Evolutionary conservation across 2,888 invertebrate genomes (phyloP).

Genomic region (Acronicta alni): DNA sequence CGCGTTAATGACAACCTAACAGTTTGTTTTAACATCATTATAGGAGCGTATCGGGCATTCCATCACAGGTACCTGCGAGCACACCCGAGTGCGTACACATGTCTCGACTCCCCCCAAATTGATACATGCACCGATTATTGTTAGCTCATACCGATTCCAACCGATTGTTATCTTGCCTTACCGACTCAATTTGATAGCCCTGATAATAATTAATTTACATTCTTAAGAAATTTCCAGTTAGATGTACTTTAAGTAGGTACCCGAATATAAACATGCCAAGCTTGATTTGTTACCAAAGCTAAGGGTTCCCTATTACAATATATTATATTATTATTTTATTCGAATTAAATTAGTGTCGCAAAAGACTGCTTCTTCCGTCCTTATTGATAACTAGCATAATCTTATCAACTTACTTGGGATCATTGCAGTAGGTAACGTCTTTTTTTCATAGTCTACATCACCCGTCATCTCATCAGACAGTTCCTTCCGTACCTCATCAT

Average conservation of each 20-base stretch:
- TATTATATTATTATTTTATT: background rate
- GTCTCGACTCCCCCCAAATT: constrained; percentile 63
- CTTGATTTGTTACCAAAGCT: background rate
- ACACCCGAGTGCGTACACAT: constrained; percentile 67
- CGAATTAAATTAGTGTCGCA: background rate
- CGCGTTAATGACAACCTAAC: constrained; percentile 88
- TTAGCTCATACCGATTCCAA: constrained; percentile 46
- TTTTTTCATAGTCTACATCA: too few relatives aligned
- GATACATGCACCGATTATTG: constrained; percentile 64
- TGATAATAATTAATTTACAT: constrained; percentile 48
- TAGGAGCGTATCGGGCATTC: constrained; percentile 87
- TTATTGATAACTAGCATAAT: too few relatives aligned
- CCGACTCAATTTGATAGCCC: constrained; percentile 55
- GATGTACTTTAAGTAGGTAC: constrained; percentile 22
- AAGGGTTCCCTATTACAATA: constrained; percentile 12
- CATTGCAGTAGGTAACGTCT: too few relatives aligned
- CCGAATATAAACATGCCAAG: constrained; percentile 24
- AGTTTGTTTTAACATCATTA: constrained; percentile 90
- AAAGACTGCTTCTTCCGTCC: too few relatives aligned
- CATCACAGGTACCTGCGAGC: constrained; percentile 81
- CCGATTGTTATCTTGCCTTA: constrained; percentile 59
- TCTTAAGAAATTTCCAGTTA: constrained; percentile 36
- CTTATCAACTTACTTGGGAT: too few relatives aligned
- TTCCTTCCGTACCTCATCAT: too few relatives aligned
- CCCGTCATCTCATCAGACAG: too few relatives aligned